A percentile compares a stretch with the other conserved stretches of the same genome.
Evolutionary conservation across 2,113 vertebrate genomes (phyloP).

Genomic region (Myotis brandtii): DNA sequence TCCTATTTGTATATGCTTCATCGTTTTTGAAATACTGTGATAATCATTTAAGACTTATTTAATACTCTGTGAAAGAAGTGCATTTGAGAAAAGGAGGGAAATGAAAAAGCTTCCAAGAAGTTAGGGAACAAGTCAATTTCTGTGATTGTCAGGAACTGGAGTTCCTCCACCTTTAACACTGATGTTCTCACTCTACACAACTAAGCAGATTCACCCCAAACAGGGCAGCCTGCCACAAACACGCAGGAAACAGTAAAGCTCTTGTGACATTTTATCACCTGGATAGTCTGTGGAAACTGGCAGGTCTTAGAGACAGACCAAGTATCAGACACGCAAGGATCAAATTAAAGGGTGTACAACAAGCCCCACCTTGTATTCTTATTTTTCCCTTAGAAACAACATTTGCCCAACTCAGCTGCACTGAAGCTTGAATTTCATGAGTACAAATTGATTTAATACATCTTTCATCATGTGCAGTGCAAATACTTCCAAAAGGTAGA

Average conservation of each 20-base stretch:
- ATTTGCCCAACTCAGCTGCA: background rate
- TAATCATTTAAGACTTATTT: background rate
- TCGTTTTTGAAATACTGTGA: conserved; percentile 9
- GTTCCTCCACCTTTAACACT: background rate
- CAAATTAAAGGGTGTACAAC: background rate
- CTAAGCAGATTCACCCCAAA: background rate
- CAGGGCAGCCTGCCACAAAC: background rate
- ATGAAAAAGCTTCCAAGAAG: background rate
- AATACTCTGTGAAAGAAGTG: background rate
- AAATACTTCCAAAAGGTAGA: background rate
- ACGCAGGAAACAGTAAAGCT: background rate
- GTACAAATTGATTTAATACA: background rate
- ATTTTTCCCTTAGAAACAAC: background rate
- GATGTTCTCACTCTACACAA: background rate
- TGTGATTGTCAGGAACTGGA: background rate
- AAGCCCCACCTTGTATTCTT: background rate
- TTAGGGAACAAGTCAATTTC: background rate
- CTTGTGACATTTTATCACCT: background rate
- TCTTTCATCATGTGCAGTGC: background rate
- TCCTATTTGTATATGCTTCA: background rate
- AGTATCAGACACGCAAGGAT: background rate
- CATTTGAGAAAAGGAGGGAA: background rate
- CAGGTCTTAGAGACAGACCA: background rate
- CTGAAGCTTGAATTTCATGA: background rate
- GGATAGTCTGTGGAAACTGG: background rate